Conservation (phyloP, 2,797 vertebrate species). For the Fratercula arctica region DNA sequence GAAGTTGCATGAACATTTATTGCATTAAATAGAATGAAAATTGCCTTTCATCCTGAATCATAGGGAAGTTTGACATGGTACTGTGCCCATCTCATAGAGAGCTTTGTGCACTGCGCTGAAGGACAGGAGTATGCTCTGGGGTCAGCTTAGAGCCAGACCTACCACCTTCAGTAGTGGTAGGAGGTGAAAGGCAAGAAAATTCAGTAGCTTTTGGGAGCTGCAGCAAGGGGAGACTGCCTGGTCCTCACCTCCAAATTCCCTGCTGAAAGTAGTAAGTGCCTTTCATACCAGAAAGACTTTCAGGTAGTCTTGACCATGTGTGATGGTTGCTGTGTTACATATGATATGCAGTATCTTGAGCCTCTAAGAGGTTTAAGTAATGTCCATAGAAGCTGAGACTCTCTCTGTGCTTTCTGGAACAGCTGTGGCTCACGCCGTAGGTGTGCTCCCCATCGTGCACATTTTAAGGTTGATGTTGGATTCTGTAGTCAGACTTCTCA, state of each 20-base stretch:
- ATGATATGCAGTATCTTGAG: neutral
- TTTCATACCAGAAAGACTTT: neutral
- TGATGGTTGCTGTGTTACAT: neutral
- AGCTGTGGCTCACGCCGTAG: neutral
- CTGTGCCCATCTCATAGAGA: neutral
- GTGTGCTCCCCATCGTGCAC: rapidly evolving
- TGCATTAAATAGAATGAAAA: neutral
- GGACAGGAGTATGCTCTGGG: neutral
- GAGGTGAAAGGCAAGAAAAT: neutral
- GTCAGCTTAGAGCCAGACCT: neutral
- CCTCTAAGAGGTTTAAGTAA: neutral
- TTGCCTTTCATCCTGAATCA: neutral
- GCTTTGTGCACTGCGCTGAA: neutral
- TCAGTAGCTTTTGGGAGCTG: neutral
- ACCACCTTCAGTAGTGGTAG: neutral
- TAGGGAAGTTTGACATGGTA: neutral
- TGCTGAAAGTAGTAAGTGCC: neutral
- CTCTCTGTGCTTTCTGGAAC: neutral
- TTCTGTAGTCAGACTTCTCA: neutral
- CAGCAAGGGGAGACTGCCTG: neutral
- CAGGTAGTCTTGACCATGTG: neutral
- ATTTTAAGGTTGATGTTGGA: neutral
- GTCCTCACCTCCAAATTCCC: neutral
- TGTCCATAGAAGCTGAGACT: neutral
- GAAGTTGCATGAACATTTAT: neutral